Conservation (phyloP, 2,888 invertebrate genomes). For the Pollenia labialis region DNA sequence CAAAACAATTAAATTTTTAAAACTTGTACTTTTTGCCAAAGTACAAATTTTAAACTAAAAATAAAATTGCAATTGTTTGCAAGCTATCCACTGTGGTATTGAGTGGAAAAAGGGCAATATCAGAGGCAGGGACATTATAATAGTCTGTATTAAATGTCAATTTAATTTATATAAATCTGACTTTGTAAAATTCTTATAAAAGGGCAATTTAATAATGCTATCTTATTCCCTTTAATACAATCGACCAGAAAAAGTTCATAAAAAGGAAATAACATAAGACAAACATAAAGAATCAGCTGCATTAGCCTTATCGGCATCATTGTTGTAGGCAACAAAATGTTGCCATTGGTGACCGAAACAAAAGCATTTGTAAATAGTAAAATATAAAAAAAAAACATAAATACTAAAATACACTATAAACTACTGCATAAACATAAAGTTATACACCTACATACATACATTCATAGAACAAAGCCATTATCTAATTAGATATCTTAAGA, state of each 20-base stretch:
- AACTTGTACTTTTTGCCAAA: no score
- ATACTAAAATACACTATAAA: not conserved
- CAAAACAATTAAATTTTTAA: no score
- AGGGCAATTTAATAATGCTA: slow-evolving; percentile 1
- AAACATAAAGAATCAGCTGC: not conserved
- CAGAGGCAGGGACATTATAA: not conserved
- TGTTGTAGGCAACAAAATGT: not conserved
- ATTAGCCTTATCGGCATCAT: not conserved
- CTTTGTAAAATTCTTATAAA: slow-evolving; percentile 35
- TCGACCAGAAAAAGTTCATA: not conserved
- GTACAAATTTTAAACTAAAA: no score
- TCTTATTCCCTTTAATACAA: not conserved
- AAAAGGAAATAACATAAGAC: not conserved
- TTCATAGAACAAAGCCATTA: no score
- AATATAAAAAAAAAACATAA: not conserved
- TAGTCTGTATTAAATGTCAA: slow-evolving; percentile 51
- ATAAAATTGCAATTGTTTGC: no score
- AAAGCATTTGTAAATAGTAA: not conserved
- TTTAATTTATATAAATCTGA: slow-evolving; percentile 59
- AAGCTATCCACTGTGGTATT: not conserved
- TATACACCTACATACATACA: not conserved
- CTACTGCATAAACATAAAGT: not conserved
- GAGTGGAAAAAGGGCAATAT: slow-evolving; percentile 9
- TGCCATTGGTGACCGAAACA: slow-evolving; percentile 25
- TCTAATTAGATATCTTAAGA: not conserved